Conservation (phyloP, 2,113 vertebrate genomes). For the Paratilapia polleni region DNA sequence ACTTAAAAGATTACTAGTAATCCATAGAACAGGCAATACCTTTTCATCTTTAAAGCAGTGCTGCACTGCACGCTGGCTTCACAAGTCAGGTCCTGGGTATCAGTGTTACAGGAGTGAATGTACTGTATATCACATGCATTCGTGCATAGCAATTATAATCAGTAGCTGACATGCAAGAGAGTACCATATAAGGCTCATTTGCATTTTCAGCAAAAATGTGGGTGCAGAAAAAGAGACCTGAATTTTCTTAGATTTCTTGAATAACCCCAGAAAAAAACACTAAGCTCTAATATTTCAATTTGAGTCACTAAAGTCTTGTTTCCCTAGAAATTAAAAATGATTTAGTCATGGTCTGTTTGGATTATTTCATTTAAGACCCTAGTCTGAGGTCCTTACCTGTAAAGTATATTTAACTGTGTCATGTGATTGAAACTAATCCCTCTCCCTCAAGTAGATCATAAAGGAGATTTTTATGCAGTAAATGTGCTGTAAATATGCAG, state of each 20-base stretch:
- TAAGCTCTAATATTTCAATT: slow-evolving; percentile 10
- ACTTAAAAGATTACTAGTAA: slow-evolving; percentile 57
- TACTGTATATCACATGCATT: slow-evolving; percentile 13
- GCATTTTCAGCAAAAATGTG: slow-evolving; percentile 4
- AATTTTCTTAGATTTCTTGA: slow-evolving; percentile 12
- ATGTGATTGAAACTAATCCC: slow-evolving; percentile 31
- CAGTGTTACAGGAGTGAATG: slow-evolving; percentile 10
- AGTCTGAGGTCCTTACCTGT: slow-evolving; percentile 18
- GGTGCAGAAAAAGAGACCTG: not conserved
- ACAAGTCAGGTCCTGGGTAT: not conserved
- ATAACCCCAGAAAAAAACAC: not conserved
- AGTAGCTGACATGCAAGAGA: slow-evolving; percentile 11
- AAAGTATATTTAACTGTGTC: slow-evolving; percentile 1
- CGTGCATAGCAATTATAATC: slow-evolving; percentile 37
- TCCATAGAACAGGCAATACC: slow-evolving; percentile 16
- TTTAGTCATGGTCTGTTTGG: slow-evolving; percentile 4
- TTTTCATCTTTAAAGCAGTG: slow-evolving; percentile 66
- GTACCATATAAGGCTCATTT: not conserved
- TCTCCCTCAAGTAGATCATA: slow-evolving; percentile 17
- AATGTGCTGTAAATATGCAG: slow-evolving; percentile 23
- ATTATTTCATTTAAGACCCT: not conserved
- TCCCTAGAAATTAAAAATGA: slow-evolving; percentile 17
- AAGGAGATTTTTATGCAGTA: slow-evolving; percentile 10
- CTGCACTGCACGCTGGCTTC: not conserved
- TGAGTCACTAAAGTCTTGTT: slow-evolving; percentile 19